Conservation (phyloP, 1,140 invertebrate genomes). For the Drosophila saltans region DNA sequence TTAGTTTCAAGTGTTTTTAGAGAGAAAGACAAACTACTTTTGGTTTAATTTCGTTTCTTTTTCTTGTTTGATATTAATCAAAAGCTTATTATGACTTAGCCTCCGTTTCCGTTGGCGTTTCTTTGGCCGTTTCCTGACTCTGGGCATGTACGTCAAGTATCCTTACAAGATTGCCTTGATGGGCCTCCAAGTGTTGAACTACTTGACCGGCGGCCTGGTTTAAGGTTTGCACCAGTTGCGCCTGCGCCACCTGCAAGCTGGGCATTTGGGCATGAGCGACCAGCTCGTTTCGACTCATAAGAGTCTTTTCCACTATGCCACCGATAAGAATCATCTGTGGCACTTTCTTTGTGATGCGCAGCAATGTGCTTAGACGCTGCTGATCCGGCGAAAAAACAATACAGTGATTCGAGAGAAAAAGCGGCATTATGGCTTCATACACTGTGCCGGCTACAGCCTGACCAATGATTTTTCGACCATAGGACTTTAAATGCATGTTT, state of each 20-base stretch:
- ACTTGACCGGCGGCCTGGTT: slow-evolving; percentile 86
- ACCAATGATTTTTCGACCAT: slow-evolving; percentile 85
- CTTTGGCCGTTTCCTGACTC: slow-evolving; percentile 28
- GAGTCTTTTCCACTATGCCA: slow-evolving; percentile 87
- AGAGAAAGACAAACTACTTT: slow-evolving; percentile 64
- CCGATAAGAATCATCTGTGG: slow-evolving; percentile 87
- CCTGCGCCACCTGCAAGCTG: slow-evolving; percentile 85
- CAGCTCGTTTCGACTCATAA: slow-evolving; percentile 88
- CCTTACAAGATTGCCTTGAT: slow-evolving; percentile 87
- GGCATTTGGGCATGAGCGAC: slow-evolving; percentile 86
- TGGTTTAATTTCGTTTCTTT: slow-evolving; percentile 33
- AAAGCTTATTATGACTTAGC: slow-evolving; percentile 35
- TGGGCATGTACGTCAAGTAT: slow-evolving; percentile 85
- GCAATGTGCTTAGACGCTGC: slow-evolving; percentile 84
- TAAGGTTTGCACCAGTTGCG: slow-evolving; percentile 87
- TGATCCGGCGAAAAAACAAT: slow-evolving; percentile 87
- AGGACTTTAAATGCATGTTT: slow-evolving; percentile 87
- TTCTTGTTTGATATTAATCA: slow-evolving; percentile 48
- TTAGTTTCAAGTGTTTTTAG: slow-evolving; percentile 54
- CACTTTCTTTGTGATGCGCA: slow-evolving; percentile 86
- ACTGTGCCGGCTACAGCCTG: slow-evolving; percentile 86
- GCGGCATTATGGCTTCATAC: slow-evolving; percentile 85
- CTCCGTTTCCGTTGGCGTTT: slow-evolving; percentile 42
- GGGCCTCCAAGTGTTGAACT: slow-evolving; percentile 87
- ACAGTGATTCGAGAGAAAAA: slow-evolving; percentile 86